These are phyloP conservation scores for Trichopria drosophilae DNA, from an alignment of 2,888 invertebrate species.

Conservation along the genomic window DNA sequence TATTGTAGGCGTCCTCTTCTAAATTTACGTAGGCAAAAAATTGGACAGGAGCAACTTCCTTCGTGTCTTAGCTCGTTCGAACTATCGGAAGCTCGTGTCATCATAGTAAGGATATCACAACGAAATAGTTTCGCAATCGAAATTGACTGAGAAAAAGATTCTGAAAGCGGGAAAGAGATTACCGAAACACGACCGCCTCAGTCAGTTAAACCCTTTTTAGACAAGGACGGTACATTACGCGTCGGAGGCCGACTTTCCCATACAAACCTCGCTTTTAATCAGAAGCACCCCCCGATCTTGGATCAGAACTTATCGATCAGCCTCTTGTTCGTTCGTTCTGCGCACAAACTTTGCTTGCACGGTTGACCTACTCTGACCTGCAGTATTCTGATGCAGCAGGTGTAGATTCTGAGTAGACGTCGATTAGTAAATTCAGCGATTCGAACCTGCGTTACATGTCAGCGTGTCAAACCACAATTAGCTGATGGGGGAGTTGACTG, in stretches of 20 bases:
- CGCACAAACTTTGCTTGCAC: conserved; percentile 5
- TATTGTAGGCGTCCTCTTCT: background rate
- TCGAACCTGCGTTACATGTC: background rate
- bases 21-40: background rate
- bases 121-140: background rate
- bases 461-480: conserved; percentile 7
- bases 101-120: background rate
- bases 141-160: background rate
- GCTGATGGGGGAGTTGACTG: no score
- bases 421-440: no score
- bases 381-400: no score
- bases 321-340: conserved; percentile 5
- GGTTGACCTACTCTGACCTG: conserved; percentile 11
- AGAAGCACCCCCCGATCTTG: conserved; percentile 8
- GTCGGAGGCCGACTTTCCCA: conserved; percentile 2
- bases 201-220: background rate
- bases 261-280: background rate
- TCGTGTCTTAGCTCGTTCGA: background rate
- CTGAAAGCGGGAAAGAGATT: no score
- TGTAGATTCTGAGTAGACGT: no score
- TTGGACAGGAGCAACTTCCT: background rate
- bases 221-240: background rate
- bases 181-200: background rate
- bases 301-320: conserved; percentile 2
- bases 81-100: background rate